Evolutionary conservation across 2,888 invertebrate species (phyloP), one percentile per base, ranked within the genome.

Genomic region (Nycteola revayana): DNA sequence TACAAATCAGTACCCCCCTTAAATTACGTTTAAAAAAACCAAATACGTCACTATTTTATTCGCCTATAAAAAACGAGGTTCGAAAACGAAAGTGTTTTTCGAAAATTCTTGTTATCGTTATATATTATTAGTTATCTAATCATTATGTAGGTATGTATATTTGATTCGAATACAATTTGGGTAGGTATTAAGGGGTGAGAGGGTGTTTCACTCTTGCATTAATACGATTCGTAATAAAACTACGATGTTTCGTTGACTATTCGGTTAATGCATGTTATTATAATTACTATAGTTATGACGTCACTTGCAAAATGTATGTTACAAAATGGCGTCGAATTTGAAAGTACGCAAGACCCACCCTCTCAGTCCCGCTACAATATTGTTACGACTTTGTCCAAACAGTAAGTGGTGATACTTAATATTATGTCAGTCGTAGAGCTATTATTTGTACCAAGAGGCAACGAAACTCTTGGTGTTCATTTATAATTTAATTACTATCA

Each of bases 121-220:
- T 49, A 58, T 57, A 62, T 53, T 66, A 66, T 62, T 65, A 63
- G 36, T 68, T 68, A 73, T 62, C 54, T 57, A 57, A 54, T 50
- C 42, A 36, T 51, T 59, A 57, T 46, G 49, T 54, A 54, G 43
- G 46, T 61, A 55, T 66, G 58, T 62, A 60, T 71, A 67, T 62
- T 58, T 55, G 47, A 61, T 50, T 63, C 58, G 62, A 53, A 48
- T 51, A 51, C 33, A 37, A 51, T 51, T 51, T 49, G 54, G 48
- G 54, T 42, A 47, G 41, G 25, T 42, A 11, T 39, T 24, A 35
- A 49, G 32, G 58, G 32, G 44, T 39, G 36, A 36, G 29, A 30
- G 36, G 25, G 31, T 33, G 42, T 31, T 31, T 35, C 25, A 17
- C 26, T 32, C 31, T 33, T 28, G 49, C 33, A 29, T 22, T 25